phyloP scores from a whole-genome alignment of 1,140 invertebrate species.

The Drosophila mayri region DNA sequence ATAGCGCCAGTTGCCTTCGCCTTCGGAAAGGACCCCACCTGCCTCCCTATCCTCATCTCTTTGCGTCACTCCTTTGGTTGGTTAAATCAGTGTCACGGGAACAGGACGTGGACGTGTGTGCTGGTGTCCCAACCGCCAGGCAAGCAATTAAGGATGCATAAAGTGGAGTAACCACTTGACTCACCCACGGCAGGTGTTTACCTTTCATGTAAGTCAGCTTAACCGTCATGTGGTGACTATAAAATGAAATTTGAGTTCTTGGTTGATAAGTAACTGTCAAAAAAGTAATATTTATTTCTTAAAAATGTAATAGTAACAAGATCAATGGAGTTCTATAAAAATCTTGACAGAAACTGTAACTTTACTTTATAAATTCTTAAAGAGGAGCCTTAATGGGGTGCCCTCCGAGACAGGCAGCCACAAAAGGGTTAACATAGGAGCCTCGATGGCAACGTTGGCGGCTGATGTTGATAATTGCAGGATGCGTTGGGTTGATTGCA shows the following conservation, averaged over 20 bases:
- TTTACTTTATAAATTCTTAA: not conserved
- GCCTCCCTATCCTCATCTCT: constrained; percentile 5
- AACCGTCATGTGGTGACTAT: constrained; percentile 35
- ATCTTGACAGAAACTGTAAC: not conserved
- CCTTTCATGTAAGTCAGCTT: constrained; percentile 39
- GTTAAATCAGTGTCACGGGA: constrained; percentile 80
- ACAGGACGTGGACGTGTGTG: constrained; percentile 55
- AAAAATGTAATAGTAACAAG: not conserved
- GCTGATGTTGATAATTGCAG: constrained; percentile 80
- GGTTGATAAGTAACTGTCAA: too few species aligned
- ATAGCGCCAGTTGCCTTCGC: constrained; percentile 29
- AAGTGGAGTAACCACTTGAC: constrained; percentile 78
- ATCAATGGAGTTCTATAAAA: not conserved
- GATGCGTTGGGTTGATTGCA: constrained; percentile 80
- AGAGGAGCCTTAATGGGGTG: not conserved
- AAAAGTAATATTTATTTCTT: too few species aligned
- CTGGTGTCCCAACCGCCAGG: constrained; percentile 44
- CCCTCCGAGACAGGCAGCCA: constrained; percentile 1
- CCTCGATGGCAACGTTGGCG: constrained; percentile 25
- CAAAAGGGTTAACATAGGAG: constrained; percentile 36
- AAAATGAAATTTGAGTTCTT: not conserved
- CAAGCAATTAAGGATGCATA: constrained; percentile 80
- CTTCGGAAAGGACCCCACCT: constrained; percentile 15
- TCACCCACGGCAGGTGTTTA: constrained; percentile 49
- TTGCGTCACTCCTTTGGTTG: not conserved